phyloP scores from a whole-genome alignment of 2,797 vertebrate species.

The Ciconia nigra region DNA sequence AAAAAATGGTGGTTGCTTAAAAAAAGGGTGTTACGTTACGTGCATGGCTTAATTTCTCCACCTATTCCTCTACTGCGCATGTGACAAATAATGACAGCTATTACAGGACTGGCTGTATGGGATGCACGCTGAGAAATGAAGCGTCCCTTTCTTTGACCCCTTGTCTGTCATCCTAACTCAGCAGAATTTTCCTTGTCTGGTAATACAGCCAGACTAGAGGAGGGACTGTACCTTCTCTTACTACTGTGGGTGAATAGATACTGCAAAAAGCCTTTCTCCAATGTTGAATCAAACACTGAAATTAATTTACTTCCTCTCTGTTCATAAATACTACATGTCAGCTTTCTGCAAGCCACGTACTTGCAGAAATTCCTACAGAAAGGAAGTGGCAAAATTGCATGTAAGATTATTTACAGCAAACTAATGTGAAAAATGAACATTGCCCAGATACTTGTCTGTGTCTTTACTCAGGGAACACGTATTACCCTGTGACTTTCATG shows the following conservation, averaged over 20 bases:
- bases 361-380: conserved; percentile 18
- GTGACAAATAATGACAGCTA: background rate
- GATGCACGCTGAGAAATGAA: background rate
- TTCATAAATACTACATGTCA: background rate
- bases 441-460: background rate
- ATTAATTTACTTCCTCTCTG: conserved; percentile 21
- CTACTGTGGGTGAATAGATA: background rate
- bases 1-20: conserved; percentile 10
- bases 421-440: background rate
- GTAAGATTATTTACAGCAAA: conserved; percentile 20
- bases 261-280: background rate
- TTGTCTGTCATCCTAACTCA: background rate
- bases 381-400: conserved; percentile 11
- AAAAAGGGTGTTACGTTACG: background rate
- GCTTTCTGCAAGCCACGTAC: background rate
- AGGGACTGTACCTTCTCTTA: background rate
- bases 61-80: background rate
- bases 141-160: background rate
- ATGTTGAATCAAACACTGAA: background rate
- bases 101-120: background rate
- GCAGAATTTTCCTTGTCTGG: background rate
- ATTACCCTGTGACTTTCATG: background rate
- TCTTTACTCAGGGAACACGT: background rate
- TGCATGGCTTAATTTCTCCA: background rate
- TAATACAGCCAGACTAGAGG: background rate